phyloP scores from a whole-genome alignment of 2,888 invertebrate species.

The Ommatoiulus sabulosus region DNA sequence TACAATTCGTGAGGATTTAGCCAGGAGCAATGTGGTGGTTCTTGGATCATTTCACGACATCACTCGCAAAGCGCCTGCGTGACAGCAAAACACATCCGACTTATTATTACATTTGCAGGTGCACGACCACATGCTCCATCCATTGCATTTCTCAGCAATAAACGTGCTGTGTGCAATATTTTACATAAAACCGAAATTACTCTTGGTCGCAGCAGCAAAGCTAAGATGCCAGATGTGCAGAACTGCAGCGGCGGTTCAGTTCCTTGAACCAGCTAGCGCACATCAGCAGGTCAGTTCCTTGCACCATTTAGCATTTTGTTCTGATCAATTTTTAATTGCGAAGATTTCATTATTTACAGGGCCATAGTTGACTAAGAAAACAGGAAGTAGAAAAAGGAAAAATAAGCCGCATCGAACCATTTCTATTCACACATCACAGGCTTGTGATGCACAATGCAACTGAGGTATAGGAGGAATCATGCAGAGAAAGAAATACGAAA shows the following conservation, averaged over 20 bases:
- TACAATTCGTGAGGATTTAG: background rate
- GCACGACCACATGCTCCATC: background rate
- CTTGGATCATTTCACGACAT: slow-evolving; percentile 1
- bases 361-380: background rate
- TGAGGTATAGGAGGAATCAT: background rate
- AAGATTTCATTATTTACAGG: background rate
- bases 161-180: background rate
- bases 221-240: background rate
- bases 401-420: background rate
- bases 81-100: background rate
- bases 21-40: background rate
- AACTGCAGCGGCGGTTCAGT: background rate
- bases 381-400: slow-evolving; percentile 5
- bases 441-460: background rate
- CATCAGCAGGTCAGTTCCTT: background rate
- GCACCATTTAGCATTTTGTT: background rate
- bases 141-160: background rate
- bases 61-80: background rate
- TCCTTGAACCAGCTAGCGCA: background rate
- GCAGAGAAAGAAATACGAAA: background rate
- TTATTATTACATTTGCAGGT: background rate
- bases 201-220: background rate
- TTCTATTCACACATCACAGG: background rate
- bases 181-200: background rate
- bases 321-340: background rate